These are phyloP conservation scores for Tetragonula clypearis DNA, from an alignment of 1,140 invertebrate genomes.

Conservation along the genomic window DNA sequence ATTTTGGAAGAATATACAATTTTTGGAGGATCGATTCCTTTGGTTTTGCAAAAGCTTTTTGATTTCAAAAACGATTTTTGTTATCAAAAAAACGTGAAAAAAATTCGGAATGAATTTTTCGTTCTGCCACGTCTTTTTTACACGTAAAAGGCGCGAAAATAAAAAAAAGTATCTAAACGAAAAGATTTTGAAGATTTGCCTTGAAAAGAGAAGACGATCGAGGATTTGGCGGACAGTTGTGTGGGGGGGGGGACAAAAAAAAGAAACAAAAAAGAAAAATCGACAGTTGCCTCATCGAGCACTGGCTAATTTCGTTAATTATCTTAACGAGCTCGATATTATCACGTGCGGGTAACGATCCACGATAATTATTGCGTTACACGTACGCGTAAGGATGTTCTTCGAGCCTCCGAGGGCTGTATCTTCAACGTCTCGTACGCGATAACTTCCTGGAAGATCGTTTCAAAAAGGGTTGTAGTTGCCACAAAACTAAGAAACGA, in stretches of 20 bases:
- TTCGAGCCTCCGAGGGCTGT: not conserved
- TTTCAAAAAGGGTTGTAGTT: not conserved
- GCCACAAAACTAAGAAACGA: not conserved
- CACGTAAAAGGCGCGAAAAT: not conserved
- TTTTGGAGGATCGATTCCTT: too few species aligned
- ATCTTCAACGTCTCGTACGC: conserved; percentile 19
- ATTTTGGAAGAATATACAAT: too few species aligned
- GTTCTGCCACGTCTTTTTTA: not conserved
- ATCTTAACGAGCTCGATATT: conserved; percentile 51
- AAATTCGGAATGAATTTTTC: not conserved
- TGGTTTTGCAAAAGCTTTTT: too few species aligned
- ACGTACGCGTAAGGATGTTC: not conserved
- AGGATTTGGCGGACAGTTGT: not conserved
- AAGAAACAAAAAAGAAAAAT: not conserved
- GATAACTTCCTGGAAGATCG: conserved; percentile 10
- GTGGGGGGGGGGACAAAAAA: too few species aligned
- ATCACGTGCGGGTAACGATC: conserved; percentile 53
- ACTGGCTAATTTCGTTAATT: conserved; percentile 71
- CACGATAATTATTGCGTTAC: conserved; percentile 49
- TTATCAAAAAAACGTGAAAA: too few species aligned
- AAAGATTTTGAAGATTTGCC: not conserved
- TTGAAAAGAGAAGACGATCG: not conserved
- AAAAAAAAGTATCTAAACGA: not conserved
- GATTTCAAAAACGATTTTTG: too few species aligned
- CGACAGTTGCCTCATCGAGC: not conserved